Base-by-base conservation (phyloP, 2,888 invertebrate species). In the Auanema freiburgensis region DNA sequence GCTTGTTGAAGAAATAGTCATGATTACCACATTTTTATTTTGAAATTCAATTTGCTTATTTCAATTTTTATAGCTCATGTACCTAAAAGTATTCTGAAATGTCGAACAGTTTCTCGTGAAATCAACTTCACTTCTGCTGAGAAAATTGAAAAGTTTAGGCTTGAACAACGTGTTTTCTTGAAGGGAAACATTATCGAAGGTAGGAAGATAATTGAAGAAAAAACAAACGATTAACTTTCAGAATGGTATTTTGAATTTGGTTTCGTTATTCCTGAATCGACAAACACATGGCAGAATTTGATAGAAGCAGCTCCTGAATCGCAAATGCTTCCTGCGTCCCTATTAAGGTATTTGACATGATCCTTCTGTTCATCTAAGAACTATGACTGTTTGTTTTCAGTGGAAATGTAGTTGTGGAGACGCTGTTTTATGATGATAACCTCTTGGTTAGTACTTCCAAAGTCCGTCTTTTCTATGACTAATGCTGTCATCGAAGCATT, bases 221-320 rank as follows among this genome's bases (percentile, higher is more conserved):
- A 24, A 59, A 59, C 18, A 50, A 41, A 50, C 40, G n/a, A 23
- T 51, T 51, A 21, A 24, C 46, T 79, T 81, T 54, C 80, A 87
- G 96, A 98, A 85, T 99, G 98, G 98, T 92, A 91, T 86, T 99
- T 98, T 85, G 96, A 97, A 85, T 98, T 99, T 88, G 98, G 98
- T 49, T 96, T 92, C 86, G 97, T 99, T 16, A 96, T 97, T 82
- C 92, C 96, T 1, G 93, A 93, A 80, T 97, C 97, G 10, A 97
- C 96, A 50, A 98, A 98, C 85, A 97, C 97, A 12, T 98, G 98
- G 98, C 97, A 98, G 85, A 95, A 93, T 59, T 89, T 94, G 63
- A 95, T 98, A 79, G 95, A 97, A 86, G 97, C 98, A 12, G 97
- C 98, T 0, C 97, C 98, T 0, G 97, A 98, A 85, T 93, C 93